A percentile compares a stretch with the other conserved stretches of the same genome.
Conservation (phyloP, 2,888 invertebrate genomes). For the Diarsia rubi region DNA sequence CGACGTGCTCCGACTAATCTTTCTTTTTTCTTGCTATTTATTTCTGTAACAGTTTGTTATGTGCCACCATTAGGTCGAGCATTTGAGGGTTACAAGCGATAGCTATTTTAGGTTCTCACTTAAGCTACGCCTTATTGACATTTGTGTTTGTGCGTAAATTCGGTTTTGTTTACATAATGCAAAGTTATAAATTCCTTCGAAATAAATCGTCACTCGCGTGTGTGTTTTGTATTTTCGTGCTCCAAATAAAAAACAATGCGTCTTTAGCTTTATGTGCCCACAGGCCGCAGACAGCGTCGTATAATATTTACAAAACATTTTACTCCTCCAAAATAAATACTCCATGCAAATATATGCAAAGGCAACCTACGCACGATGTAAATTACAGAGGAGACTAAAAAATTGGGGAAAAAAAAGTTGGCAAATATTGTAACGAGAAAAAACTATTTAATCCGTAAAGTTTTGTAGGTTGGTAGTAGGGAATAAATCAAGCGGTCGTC, state of each 20-base stretch:
- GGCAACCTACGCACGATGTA: slow-evolving; percentile 66
- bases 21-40: slow-evolving; percentile 83
- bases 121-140: slow-evolving; percentile 51
- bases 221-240: slow-evolving; percentile 28
- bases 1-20: slow-evolving; percentile 82
- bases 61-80: slow-evolving; percentile 82
- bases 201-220: slow-evolving; percentile 21
- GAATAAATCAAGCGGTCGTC: slow-evolving; percentile 86
- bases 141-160: slow-evolving; percentile 23
- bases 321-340: slow-evolving; percentile 59
- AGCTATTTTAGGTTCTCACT: slow-evolving; percentile 72
- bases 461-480: slow-evolving; percentile 88
- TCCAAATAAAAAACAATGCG: slow-evolving; percentile 34
- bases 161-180: slow-evolving; percentile 31
- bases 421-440: slow-evolving; percentile 79
- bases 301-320: slow-evolving; percentile 61
- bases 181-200: slow-evolving; percentile 13
- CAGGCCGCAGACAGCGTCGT: slow-evolving; percentile 45
- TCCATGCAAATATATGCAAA: slow-evolving; percentile 59
- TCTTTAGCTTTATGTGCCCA: slow-evolving; percentile 40
- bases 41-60: slow-evolving; percentile 86
- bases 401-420: slow-evolving; percentile 69
- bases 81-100: slow-evolving; percentile 77
- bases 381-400: slow-evolving; percentile 70
- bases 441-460: slow-evolving; percentile 89